Evolutionary conservation across 2,888 invertebrate species (phyloP).

Genomic region (Ceratothoa steindachneri): DNA sequence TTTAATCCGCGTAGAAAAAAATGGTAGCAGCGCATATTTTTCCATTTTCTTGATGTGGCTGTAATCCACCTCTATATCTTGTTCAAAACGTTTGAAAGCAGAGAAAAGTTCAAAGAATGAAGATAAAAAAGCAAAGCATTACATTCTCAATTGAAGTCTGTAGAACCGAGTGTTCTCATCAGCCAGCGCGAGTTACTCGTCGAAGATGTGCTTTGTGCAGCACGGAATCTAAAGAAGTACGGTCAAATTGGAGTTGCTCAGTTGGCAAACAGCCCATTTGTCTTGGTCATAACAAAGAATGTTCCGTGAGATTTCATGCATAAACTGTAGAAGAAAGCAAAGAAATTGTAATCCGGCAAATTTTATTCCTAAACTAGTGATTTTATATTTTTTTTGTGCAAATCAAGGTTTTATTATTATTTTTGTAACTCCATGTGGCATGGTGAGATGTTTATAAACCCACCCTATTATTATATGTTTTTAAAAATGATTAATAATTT

Average conservation of each 20-base stretch:
- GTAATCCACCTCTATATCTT: not conserved
- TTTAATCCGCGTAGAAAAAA: not conserved
- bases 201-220: not conserved
- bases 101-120: not conserved
- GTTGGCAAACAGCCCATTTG: not conserved
- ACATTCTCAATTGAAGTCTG: not conserved
- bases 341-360: not conserved
- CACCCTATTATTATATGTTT: not conserved
- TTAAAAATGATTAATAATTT: not conserved
- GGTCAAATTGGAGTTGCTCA: not conserved
- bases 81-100: not conserved
- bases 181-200: not conserved
- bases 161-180: not conserved
- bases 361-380: not conserved
- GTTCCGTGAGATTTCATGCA: not conserved
- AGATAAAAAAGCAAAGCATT: not conserved
- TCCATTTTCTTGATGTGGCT: not conserved
- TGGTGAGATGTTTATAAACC: not conserved
- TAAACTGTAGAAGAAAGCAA: not conserved
- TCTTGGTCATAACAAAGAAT: not conserved
- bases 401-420: not conserved
- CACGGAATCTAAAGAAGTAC: not conserved
- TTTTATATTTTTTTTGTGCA: not conserved
- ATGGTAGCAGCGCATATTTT: not conserved
- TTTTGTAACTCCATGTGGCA: not conserved